Base-by-base conservation (phyloP, 2,888 invertebrate genomes). In the Nineta flava region DNA sequence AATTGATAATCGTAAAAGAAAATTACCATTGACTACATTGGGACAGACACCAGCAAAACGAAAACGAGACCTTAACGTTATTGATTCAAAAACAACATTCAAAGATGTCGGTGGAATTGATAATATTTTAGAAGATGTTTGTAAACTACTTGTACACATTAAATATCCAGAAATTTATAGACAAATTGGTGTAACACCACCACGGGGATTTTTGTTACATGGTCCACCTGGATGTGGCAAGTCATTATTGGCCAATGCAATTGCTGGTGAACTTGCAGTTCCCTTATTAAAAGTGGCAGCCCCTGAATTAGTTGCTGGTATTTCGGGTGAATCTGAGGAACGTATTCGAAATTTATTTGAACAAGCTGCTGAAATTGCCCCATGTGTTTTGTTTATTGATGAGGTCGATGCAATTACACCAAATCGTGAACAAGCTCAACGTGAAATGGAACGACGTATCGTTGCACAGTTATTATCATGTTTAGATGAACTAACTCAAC, bases 151-250 rank as follows among this genome's bases (percentile, higher is more conserved):
- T 47, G 72, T 90, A 56, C 93, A 94, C 62, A 79, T 95, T 65
- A 85, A 83, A 59, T 87, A 92, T 60, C 91, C 94, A 2, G 87
- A 92, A 65, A 79, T 94, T n/a, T 94, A 90, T 65, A 71, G 74
- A 51, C 76, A 81, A 56, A 71, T 95, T 53, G 93, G 93, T 1
- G 79, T 92, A 48, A 79, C 84, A 54, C 87, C 94, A 38, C 91
- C 94, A 0, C 75, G 90, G 60, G 96, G 95, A 21, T 83, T 96
- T 58, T 68, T 99, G 47, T 70, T 97, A 45, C 94, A 96, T 65
- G 97, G 97, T 0, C 96, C 97, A 1, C 92, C 96, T 0, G 97
- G 97, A 0, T 92, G 93, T 63, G 96, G 97, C 0, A 90, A 90
- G 68, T 87, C 86, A 3, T 70, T 87, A 50, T 61, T 90, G 52